Conservation (phyloP, 2,888 invertebrate genomes). For the Cyaniris semiargus region DNA sequence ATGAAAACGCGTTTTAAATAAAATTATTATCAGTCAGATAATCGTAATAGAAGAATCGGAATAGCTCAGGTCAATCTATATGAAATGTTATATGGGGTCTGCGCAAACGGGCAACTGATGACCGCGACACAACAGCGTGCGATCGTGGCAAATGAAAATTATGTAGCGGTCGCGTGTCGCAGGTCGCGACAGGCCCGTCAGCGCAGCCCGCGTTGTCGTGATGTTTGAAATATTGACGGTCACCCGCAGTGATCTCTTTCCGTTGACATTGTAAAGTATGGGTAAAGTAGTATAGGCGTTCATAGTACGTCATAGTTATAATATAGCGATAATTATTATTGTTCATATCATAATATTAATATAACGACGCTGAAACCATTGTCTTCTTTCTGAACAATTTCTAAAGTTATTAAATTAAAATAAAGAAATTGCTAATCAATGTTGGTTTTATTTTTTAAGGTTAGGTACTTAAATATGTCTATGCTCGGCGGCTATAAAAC, state of each 20-base stretch:
- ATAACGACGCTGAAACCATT: slow-evolving; percentile 81
- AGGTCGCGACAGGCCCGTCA: neutral
- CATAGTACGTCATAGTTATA: slow-evolving; percentile 73
- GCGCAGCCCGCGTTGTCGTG: neutral
- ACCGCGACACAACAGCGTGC: neutral
- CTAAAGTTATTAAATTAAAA: slow-evolving; percentile 85
- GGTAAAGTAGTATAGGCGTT: slow-evolving; percentile 67
- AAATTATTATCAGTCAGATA: too few species aligned
- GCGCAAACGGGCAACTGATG: neutral
- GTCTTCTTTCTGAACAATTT: slow-evolving; percentile 89
- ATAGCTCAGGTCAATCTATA: neutral
- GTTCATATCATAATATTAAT: slow-evolving; percentile 86
- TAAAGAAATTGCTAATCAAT: slow-evolving; percentile 79
- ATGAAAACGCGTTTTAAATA: neutral
- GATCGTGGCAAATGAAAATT: neutral
- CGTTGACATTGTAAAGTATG: slow-evolving; percentile 59
- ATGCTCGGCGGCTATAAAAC: too few species aligned
- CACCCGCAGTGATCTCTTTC: slow-evolving; percentile 55
- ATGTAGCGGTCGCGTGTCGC: neutral
- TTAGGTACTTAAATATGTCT: too few species aligned
- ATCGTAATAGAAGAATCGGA: neutral
- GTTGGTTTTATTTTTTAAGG: slow-evolving; percentile 52
- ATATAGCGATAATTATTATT: slow-evolving; percentile 81
- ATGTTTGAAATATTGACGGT: slow-evolving; percentile 53
- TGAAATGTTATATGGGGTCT: slow-evolving; percentile 9